Conservation (phyloP, 2,113 vertebrate genomes). For the Sebastes fasciatus region DNA sequence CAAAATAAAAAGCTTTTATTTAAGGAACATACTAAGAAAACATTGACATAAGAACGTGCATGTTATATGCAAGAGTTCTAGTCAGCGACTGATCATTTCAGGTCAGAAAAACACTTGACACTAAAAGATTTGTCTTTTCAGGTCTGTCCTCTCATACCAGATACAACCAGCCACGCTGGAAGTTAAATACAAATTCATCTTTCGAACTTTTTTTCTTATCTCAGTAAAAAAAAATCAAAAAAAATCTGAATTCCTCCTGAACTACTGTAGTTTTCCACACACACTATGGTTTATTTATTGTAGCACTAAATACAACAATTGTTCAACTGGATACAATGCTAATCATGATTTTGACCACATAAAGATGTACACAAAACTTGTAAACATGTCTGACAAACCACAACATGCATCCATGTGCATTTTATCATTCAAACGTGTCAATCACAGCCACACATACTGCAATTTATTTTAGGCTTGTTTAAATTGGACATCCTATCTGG, state of each 20-base stretch:
- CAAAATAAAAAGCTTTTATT: neutral
- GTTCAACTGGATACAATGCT: neutral
- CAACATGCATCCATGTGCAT: neutral
- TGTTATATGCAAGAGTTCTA: neutral
- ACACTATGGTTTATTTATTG: conserved; percentile 3
- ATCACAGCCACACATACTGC: neutral
- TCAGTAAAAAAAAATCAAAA: neutral
- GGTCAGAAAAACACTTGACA: neutral
- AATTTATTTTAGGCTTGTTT: neutral
- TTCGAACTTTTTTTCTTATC: neutral
- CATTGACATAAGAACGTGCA: neutral
- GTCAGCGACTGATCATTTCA: neutral
- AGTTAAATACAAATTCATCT: neutral
- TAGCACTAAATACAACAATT: neutral
- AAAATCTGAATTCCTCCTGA: neutral
- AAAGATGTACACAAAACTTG: neutral
- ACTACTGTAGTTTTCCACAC: neutral
- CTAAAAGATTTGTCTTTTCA: neutral
- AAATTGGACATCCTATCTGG: neutral
- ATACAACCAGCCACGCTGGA: neutral
- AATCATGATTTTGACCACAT: neutral
- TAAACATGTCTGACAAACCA: conserved; percentile 9
- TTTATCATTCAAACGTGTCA: conserved; percentile 15
- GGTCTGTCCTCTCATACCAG: neutral
- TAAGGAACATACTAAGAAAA: neutral